Conservation (phyloP, 2,797 vertebrate species). For the Petrocephalus schoutedeni region DNA sequence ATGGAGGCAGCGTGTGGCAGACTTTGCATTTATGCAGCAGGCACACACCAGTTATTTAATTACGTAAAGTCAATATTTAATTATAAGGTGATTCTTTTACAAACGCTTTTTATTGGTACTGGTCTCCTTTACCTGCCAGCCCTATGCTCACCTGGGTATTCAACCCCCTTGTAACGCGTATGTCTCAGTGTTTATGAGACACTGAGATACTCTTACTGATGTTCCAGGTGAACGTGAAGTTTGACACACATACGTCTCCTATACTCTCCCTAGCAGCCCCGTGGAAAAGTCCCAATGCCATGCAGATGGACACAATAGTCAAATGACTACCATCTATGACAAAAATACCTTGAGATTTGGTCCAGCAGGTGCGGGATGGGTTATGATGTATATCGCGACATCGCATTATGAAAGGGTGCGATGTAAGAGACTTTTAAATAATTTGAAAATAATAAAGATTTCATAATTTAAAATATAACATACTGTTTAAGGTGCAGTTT, state of each 20-base stretch:
- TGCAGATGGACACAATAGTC: not conserved
- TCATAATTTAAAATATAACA: too few species aligned
- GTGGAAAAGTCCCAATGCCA: not conserved
- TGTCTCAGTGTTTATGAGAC: not conserved
- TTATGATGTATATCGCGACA: too few species aligned
- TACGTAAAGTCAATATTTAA: slow-evolving; percentile 13
- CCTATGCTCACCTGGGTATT: not conserved
- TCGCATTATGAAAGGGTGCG: too few species aligned
- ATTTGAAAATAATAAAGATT: too few species aligned
- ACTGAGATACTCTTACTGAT: not conserved
- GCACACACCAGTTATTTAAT: not conserved
- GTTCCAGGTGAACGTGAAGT: not conserved
- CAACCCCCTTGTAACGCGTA: not conserved
- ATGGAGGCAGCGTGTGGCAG: not conserved
- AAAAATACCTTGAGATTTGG: not conserved
- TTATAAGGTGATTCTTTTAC: slow-evolving; percentile 1
- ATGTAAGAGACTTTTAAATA: too few species aligned
- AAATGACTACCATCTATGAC: not conserved
- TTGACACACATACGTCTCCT: not conserved
- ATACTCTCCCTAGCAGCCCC: not conserved
- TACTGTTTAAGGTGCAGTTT: too few species aligned
- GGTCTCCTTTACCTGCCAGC: not conserved
- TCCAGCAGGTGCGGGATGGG: too few species aligned
- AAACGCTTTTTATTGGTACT: not conserved
- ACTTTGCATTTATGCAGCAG: not conserved